Evolutionary conservation across 2,888 invertebrate species (phyloP).

Genomic region (Abscondita cerata): DNA sequence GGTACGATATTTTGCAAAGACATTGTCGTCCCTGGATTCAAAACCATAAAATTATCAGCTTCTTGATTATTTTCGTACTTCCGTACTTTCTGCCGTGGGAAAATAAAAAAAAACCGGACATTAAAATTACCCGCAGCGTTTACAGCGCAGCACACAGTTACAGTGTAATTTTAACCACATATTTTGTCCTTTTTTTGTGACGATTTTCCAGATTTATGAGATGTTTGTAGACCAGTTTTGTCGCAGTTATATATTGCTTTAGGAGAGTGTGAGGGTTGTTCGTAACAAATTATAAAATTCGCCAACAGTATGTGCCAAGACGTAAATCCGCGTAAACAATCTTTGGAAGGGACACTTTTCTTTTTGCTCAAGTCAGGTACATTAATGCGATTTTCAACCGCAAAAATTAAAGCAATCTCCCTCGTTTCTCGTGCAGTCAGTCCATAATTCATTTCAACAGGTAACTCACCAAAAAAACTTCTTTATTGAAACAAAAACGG

Average conservation of each 20-base stretch:
- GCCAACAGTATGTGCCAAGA: slow-evolving; percentile 11
- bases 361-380: slow-evolving; percentile 6
- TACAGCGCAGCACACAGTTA: slow-evolving; percentile 2
- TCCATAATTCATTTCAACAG: slow-evolving; percentile 6
- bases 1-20: neutral
- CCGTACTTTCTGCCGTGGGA: slow-evolving; percentile 4
- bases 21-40: neutral
- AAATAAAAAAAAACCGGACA: slow-evolving; percentile 37
- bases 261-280: slow-evolving; percentile 5
- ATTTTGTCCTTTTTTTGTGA: slow-evolving; percentile 32
- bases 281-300: slow-evolving; percentile 1
- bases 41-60: too few relatives aligned
- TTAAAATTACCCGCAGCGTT: slow-evolving; percentile 2
- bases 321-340: slow-evolving; percentile 22
- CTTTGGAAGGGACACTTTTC: slow-evolving; percentile 13
- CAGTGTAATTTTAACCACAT: neutral
- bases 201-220: slow-evolving; percentile 43
- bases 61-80: too few relatives aligned
- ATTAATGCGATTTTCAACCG: slow-evolving; percentile 35
- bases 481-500: too few relatives aligned
- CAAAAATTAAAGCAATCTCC: slow-evolving; percentile 24
- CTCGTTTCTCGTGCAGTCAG: slow-evolving; percentile 10
- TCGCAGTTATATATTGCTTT: slow-evolving; percentile 43
- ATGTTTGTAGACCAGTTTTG: slow-evolving; percentile 44
- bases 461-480: neutral